Evolutionary conservation across 2,797 vertebrate species (phyloP).

Genomic region (Acropternis orthonyx): DNA sequence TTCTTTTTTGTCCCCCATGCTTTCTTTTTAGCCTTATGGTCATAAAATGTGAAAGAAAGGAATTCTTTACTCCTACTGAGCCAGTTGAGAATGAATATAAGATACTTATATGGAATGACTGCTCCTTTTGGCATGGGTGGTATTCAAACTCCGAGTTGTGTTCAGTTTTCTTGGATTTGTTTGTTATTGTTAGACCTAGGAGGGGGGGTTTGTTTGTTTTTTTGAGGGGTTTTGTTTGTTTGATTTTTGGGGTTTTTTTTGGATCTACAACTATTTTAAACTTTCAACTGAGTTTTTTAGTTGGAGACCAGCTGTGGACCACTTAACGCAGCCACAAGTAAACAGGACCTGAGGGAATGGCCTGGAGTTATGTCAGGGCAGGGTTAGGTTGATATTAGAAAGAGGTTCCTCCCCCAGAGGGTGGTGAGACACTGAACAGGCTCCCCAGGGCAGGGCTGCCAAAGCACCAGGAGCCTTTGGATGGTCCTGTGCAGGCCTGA

Average conservation of each 20-base stretch:
- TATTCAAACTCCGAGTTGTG: fast-evolving
- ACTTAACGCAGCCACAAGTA: not conserved
- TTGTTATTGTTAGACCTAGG: not conserved
- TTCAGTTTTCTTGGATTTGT: not conserved
- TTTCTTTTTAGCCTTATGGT: not conserved
- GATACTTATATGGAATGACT: not conserved
- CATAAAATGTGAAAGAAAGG: not conserved
- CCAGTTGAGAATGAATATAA: not conserved
- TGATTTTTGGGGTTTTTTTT: not conserved
- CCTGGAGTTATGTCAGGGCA: not conserved
- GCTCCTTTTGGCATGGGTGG: not conserved
- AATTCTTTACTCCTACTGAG: not conserved
- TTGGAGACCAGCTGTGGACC: not conserved
- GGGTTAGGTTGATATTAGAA: not conserved
- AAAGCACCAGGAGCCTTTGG: not conserved
- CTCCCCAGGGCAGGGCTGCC: not conserved
- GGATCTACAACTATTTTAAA: not conserved
- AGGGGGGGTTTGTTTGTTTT: too few species aligned
- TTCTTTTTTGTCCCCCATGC: not conserved
- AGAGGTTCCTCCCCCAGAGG: not conserved
- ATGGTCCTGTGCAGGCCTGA: not conserved
- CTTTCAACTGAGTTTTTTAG: not conserved
- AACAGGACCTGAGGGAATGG: not conserved
- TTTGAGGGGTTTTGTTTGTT: too few species aligned
- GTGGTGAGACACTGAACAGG: not conserved